Evolutionary conservation across 2,888 invertebrate genomes (phyloP), one percentile per base, ranked within the genome.

Genomic region (Oligia latruncula): DNA sequence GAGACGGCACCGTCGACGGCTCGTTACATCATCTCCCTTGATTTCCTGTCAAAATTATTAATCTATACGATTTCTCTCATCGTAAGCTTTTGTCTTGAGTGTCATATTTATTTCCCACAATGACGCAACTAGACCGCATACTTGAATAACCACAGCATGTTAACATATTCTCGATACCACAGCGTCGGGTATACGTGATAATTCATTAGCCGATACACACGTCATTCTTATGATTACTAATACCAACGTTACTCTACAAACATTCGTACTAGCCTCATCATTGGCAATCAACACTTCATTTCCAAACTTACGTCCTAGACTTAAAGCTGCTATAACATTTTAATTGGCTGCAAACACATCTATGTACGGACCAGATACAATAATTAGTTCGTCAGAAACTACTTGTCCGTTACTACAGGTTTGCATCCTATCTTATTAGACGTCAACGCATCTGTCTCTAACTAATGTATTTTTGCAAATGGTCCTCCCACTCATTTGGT

Each of bases 41-140:
- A 82, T 80, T 84, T 78, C 77, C 82, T 90, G 90, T 89, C 89
- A 89, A 85, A 86, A 85, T 90, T 89, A 90, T 89, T 89, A 89
- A 89, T 89, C 86, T 90, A 64, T 80, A 80, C 88, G 71, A 89
- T 90, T 90, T 89, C 81, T 89, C 89, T 86, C 67, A 74, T 85
- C 78, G 72, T 83, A 82, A 83, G 73, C 84, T 84, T 85, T 87
- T 88, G 89, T 87, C 80, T 82, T 68, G 60, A 80, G 70, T 86
- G 84, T 83, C 88, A 83, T 66, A 80, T 86, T 77, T 88, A 90
- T 86, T 83, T 88, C 87, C 77, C 81, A 86, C 82, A 82, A 81
- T 88, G 90, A 90, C 80, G 88, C 85, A 89, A 90, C 78, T 83
- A 71, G 76, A 81, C 68, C 80, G 67, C 65, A 81, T 76, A 85